Percentiles rank a stretch among this genome's conserved stretches.
Conservation (phyloP, 2,888 invertebrate genomes). For the Yponomeuta malinellus region DNA sequence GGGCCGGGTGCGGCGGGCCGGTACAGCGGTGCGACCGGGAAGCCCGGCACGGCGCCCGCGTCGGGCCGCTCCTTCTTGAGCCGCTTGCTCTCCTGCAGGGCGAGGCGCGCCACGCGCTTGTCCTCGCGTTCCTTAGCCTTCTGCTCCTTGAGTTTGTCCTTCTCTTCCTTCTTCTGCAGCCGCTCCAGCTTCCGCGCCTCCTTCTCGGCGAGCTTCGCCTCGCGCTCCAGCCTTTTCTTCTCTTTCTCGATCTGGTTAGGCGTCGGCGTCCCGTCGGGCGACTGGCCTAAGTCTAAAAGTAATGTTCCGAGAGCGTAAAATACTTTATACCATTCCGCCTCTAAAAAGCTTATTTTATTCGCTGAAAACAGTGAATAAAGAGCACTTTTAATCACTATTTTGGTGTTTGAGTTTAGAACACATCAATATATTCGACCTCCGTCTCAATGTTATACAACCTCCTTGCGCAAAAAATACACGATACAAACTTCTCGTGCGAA, state of each 20-base stretch:
- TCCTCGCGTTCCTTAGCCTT: conserved; percentile 69
- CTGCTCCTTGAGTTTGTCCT: conserved; percentile 60
- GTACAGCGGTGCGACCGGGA: background rate
- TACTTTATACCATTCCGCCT: too few species aligned
- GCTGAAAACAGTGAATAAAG: too few species aligned
- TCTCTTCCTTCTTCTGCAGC: conserved; percentile 67
- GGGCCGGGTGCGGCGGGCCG: conserved; percentile 33
- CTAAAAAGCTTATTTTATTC: too few species aligned
- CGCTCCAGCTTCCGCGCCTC: conserved; percentile 64
- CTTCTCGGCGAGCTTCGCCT: conserved; percentile 67
- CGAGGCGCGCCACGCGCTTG: conserved; percentile 55
- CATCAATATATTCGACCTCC: too few species aligned
- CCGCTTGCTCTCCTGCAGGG: conserved; percentile 60
- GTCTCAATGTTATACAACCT: too few species aligned
- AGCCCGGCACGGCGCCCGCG: conserved; percentile 17
- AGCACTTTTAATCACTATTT: too few species aligned
- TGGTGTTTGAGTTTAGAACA: too few species aligned
- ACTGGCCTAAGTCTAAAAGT: background rate
- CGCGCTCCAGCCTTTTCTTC: conserved; percentile 71
- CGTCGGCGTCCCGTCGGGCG: background rate
- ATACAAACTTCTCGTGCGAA: too few species aligned
- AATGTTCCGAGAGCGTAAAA: too few species aligned
- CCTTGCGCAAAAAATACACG: too few species aligned
- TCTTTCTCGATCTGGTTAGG: conserved; percentile 63
- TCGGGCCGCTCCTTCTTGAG: conserved; percentile 55